Conservation (phyloP, 2,888 invertebrate species). For the Meandrusa payeni region DNA sequence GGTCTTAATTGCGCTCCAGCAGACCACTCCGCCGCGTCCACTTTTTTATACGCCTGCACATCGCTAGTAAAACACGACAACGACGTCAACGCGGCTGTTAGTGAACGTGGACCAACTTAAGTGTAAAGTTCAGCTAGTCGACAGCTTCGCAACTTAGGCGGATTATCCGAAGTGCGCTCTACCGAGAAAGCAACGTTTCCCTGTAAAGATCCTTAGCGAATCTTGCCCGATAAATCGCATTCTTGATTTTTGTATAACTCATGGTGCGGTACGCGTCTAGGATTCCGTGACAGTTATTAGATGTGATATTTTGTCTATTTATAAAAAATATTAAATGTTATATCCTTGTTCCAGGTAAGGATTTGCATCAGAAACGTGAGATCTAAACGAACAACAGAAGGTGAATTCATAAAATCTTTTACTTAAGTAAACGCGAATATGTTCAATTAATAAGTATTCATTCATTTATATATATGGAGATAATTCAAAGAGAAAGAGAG, state of each 20-base stretch:
- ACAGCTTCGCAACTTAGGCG: slow-evolving; percentile 50
- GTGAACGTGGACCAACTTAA: slow-evolving; percentile 56
- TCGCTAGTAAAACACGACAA: slow-evolving; percentile 75
- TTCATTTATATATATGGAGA: no score
- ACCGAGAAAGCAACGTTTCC: slow-evolving; percentile 55
- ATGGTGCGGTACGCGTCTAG: slow-evolving; percentile 27
- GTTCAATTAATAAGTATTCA: no score
- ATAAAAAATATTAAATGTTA: slow-evolving; percentile 17
- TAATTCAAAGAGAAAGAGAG: no score
- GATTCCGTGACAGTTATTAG: neutral
- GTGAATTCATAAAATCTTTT: slow-evolving; percentile 32
- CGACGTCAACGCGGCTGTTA: slow-evolving; percentile 59
- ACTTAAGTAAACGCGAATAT: no score
- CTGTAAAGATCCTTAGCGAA: slow-evolving; percentile 47
- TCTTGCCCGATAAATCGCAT: slow-evolving; percentile 51
- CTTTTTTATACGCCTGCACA: slow-evolving; percentile 79
- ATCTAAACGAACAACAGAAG: slow-evolving; percentile 5
- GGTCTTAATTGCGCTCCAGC: slow-evolving; percentile 80
- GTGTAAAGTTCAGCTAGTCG: slow-evolving; percentile 50
- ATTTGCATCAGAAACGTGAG: neutral
- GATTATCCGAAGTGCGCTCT: slow-evolving; percentile 57
- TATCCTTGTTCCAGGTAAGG: slow-evolving; percentile 57
- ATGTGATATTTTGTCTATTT: neutral
- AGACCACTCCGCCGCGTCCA: slow-evolving; percentile 74
- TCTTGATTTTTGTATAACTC: slow-evolving; percentile 42